Conservation (phyloP, 1,140 invertebrate genomes). For the Meloidogyne floridensis region DNA sequence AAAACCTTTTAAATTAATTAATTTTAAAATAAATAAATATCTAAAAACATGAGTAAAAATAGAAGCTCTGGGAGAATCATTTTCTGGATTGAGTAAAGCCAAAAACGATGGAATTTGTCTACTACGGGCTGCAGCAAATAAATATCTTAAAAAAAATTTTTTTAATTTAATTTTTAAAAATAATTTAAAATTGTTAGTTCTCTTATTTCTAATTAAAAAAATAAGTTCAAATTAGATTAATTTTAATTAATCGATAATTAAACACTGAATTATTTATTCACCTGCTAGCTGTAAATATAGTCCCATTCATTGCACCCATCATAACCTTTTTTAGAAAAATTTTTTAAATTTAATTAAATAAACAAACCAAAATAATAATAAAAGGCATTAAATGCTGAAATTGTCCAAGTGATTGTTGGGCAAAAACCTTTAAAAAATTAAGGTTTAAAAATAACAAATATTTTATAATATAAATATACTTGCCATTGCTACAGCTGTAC, state of each 20-base stretch:
- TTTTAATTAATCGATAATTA: background rate
- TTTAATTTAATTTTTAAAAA: constrained; percentile 6
- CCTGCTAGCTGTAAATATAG: constrained; percentile 60
- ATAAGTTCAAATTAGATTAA: background rate
- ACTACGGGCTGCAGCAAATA: constrained; percentile 50
- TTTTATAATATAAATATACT: background rate
- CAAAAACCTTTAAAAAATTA: constrained; percentile 46
- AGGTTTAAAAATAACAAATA: constrained; percentile 15
- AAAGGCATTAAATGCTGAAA: constrained; percentile 60
- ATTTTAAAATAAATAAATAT: constrained; percentile 19
- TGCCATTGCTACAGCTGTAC: constrained; percentile 48
- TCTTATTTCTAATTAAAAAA: too few relatives aligned
- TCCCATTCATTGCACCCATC: constrained; percentile 59
- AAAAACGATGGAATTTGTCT: constrained; percentile 48
- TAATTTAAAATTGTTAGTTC: background rate
- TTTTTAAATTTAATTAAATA: background rate
- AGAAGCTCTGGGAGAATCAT: constrained; percentile 43
- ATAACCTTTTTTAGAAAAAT: constrained; percentile 23
- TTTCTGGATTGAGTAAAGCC: constrained; percentile 39
- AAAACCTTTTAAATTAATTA: constrained; percentile 20
- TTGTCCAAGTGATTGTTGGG: constrained; percentile 52
- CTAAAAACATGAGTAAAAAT: constrained; percentile 16
- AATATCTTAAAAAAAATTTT: constrained; percentile 35
- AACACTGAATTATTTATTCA: constrained; percentile 10
- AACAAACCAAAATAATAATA: constrained; percentile 48